Percentiles rank a stretch among this genome's conserved stretches.
phyloP scores from a whole-genome alignment of 2,797 vertebrate species.

The Chelon auratus region DNA sequence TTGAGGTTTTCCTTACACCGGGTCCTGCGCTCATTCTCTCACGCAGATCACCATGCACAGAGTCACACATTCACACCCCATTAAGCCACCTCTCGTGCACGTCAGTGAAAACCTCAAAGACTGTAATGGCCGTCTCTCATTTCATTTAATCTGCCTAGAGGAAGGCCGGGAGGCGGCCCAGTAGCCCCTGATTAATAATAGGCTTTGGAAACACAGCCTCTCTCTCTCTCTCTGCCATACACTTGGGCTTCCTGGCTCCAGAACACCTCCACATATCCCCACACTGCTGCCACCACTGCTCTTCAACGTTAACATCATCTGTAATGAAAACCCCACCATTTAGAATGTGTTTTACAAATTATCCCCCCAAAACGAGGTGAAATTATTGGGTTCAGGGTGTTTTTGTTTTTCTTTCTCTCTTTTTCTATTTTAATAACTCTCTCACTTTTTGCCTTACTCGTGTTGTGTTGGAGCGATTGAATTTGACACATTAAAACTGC shows the following conservation, averaged over 20 bases:
- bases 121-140: constrained; percentile 83
- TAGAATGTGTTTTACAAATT: constrained; percentile 76
- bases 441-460: not conserved
- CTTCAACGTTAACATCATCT: constrained; percentile 69
- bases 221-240: constrained; percentile 57
- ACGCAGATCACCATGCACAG: constrained; percentile 19
- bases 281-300: constrained; percentile 40
- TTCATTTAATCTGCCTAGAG: constrained; percentile 85
- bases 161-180: constrained; percentile 79
- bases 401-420: not conserved
- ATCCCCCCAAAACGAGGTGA: constrained; percentile 40
- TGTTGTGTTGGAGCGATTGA: constrained; percentile 38
- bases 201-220: constrained; percentile 75
- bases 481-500: constrained; percentile 59
- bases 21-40: constrained; percentile 33
- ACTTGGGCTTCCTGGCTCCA: constrained; percentile 62
- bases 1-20: constrained; percentile 56
- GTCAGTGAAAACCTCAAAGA: constrained; percentile 74
- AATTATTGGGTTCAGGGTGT: constrained; percentile 45
- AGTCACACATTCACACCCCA: constrained; percentile 64
- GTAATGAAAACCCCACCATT: constrained; percentile 71
- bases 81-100: constrained; percentile 66
- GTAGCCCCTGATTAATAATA: constrained; percentile 84
- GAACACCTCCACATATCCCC: constrained; percentile 50
- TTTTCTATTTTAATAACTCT: constrained; percentile 45